Percentiles rank a stretch among this genome's conserved stretches.
Evolutionary conservation across 1,140 invertebrate species (phyloP).

Genomic region (Drosophila kikkawai): DNA sequence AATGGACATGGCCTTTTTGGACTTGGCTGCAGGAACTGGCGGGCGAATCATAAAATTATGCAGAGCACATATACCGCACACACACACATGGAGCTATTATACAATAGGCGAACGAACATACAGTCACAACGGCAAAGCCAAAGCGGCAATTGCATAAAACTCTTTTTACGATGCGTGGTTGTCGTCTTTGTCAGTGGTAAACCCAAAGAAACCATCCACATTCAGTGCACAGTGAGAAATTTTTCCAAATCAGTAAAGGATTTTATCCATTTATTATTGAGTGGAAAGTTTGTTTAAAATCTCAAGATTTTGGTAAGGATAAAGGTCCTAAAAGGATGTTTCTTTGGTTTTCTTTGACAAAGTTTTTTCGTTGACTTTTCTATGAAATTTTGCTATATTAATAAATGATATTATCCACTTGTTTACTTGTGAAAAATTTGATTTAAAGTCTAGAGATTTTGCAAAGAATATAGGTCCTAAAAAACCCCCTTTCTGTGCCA

Average conservation of each 20-base stretch:
- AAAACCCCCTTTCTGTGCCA: neutral
- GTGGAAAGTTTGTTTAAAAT: neutral
- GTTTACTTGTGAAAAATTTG: neutral
- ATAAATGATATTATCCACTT: no score
- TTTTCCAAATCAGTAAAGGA: neutral
- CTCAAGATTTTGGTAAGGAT: no score
- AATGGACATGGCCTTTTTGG: conserved; percentile 57
- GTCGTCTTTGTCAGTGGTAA: conserved; percentile 64
- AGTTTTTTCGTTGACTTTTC: no score
- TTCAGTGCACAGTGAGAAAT: conserved; percentile 19
- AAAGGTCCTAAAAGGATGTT: no score
- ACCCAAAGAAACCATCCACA: conserved; percentile 56
- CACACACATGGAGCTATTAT: conserved; percentile 61
- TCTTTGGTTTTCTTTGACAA: no score
- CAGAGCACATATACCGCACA: conserved; percentile 79
- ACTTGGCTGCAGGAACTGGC: conserved; percentile 46
- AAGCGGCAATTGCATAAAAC: conserved; percentile 79
- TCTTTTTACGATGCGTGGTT: conserved; percentile 72
- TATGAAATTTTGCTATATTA: no score
- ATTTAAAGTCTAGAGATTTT: neutral
- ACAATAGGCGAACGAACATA: conserved; percentile 58
- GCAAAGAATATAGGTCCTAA: no score
- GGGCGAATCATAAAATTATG: conserved; percentile 79
- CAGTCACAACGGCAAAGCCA: conserved; percentile 43
- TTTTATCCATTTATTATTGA: no score